Evolutionary conservation across 2,888 invertebrate species (phyloP).

Genomic region (Leptura quadrifasciata): DNA sequence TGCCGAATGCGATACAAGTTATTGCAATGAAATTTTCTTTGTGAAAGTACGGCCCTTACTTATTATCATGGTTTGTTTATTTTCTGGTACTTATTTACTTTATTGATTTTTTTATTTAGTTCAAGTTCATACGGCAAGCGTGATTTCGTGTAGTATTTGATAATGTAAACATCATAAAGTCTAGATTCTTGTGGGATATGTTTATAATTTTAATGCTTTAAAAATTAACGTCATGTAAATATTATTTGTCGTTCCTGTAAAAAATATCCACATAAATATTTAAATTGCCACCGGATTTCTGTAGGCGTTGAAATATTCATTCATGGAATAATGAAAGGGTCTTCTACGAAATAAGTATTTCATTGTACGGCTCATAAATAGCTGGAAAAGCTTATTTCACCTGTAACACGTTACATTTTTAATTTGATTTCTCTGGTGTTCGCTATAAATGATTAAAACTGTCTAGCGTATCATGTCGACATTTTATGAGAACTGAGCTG

Average conservation of each 20-base stretch:
- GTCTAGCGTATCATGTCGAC: background rate
- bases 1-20: background rate
- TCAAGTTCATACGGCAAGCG: slow-evolving; percentile 7
- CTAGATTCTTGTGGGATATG: background rate
- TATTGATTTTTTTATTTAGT: slow-evolving; percentile 4
- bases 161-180: slow-evolving; percentile 21
- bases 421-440: background rate
- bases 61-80: background rate
- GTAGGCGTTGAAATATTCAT: slow-evolving; percentile 27
- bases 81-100: background rate
- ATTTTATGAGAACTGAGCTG: too few species aligned
- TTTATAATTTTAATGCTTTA: slow-evolving; percentile 17
- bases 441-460: background rate
- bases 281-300: background rate
- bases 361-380: background rate
- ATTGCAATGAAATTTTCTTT: background rate
- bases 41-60: background rate
- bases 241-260: slow-evolving; percentile 12
- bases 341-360: slow-evolving; percentile 17
- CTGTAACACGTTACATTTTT: background rate
- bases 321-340: slow-evolving; percentile 8
- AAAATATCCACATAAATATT: slow-evolving; percentile 14
- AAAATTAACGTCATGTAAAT: slow-evolving; percentile 11
- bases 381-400: background rate
- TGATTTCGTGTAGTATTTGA: slow-evolving; percentile 1